A percentile compares a stretch with the other conserved stretches of the same genome.
Evolutionary conservation across 1,140 invertebrate species (phyloP).

Genomic region (Brachionus asplanchnoidis): DNA sequence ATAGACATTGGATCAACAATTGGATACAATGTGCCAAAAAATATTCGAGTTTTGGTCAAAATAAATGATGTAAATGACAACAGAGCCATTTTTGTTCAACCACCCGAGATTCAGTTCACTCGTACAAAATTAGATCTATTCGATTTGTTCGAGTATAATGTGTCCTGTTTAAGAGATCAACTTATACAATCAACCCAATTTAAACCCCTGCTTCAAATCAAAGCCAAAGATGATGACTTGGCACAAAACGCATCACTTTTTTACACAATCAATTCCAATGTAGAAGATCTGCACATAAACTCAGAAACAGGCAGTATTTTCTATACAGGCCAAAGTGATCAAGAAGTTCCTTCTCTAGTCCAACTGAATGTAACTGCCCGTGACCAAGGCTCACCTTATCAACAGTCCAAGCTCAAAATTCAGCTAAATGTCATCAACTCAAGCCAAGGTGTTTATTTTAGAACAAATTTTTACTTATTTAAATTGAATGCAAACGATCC

Average conservation of each 20-base stretch:
- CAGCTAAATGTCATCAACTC: not conserved
- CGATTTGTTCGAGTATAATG: constrained; percentile 15
- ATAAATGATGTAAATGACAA: constrained; percentile 26
- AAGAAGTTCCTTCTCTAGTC: not conserved
- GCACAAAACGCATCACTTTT: not conserved
- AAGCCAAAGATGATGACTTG: not conserved
- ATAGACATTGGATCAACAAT: not conserved
- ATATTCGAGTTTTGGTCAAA: constrained; percentile 2
- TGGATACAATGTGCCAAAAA: not conserved
- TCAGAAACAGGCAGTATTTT: not conserved
- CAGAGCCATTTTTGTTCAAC: not conserved
- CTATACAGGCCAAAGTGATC: not conserved
- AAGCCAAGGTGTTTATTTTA: not conserved
- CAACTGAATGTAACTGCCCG: not conserved
- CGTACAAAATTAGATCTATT: not conserved
- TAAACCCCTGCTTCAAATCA: not conserved
- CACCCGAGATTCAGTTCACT: not conserved
- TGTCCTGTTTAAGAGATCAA: not conserved
- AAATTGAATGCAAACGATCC: not conserved
- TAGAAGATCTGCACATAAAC: not conserved
- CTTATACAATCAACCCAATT: not conserved
- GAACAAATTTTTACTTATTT: not conserved
- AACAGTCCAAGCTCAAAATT: not conserved
- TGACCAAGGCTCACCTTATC: not conserved
- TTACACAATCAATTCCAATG: not conserved